phyloP scores from a whole-genome alignment of 1,140 invertebrate species.

The Drosophila baimaii region DNA sequence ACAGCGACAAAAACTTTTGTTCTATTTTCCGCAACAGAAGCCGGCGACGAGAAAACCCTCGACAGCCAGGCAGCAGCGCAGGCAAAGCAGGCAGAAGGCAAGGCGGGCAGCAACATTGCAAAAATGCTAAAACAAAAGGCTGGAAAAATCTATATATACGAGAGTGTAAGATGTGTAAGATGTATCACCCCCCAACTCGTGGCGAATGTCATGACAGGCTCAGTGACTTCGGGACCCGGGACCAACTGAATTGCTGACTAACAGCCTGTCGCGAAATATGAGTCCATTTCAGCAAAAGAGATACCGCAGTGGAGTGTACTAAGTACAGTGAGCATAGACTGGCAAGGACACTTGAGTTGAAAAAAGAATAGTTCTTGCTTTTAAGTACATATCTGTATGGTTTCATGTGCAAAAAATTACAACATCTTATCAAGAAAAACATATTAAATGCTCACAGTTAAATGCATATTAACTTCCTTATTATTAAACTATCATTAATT shows the following conservation, averaged over 20 bases:
- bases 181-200: conserved; percentile 39
- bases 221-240: conserved; percentile 74
- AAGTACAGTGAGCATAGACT: conserved; percentile 30
- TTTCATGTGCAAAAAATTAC: no score
- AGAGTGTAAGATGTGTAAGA: conserved; percentile 33
- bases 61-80: conserved; percentile 43
- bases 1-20: conserved; percentile 82
- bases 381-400: no score
- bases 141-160: conserved; percentile 54
- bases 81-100: conserved; percentile 24
- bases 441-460: no score
- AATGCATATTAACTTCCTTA: no score
- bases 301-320: conserved; percentile 38
- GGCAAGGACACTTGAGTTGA: background rate
- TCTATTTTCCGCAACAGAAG: conserved; percentile 70
- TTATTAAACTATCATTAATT: no score
- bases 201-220: conserved; percentile 81
- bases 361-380: background rate
- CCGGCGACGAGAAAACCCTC: conserved; percentile 54
- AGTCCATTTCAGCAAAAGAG: conserved; percentile 80
- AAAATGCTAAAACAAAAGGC: conserved; percentile 76
- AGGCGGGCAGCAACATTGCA: conserved; percentile 43
- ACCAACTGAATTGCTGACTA: conserved; percentile 81
- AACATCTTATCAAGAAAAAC: no score
- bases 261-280: conserved; percentile 83